These are phyloP conservation scores for Plusia festucae DNA, from an alignment of 2,888 invertebrate species.

Conservation along the genomic window DNA sequence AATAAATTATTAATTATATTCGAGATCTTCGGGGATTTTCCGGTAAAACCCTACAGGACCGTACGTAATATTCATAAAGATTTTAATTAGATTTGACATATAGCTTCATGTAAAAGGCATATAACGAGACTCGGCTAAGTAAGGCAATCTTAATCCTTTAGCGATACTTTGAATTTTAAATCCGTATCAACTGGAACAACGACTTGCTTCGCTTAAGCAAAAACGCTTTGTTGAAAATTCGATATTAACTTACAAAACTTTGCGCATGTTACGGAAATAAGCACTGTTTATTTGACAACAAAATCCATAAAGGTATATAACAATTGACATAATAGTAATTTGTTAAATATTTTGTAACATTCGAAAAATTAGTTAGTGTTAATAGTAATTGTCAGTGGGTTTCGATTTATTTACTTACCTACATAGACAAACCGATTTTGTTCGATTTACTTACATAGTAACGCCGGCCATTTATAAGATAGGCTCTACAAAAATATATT, in stretches of 20 bases:
- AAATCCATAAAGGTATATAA: not conserved
- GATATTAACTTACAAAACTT: not conserved
- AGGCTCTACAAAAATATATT: not conserved
- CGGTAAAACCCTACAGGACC: not conserved
- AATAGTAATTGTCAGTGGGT: no score
- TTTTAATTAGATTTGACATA: slow-evolving; percentile 5
- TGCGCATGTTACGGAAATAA: not conserved
- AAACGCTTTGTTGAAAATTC: not conserved
- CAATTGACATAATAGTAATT: not conserved
- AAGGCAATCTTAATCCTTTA: slow-evolving; percentile 1
- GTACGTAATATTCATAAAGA: not conserved
- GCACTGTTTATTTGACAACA: not conserved
- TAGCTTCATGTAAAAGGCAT: not conserved
- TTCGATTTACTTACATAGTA: not conserved
- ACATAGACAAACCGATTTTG: not conserved
- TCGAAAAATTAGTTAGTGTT: not conserved
- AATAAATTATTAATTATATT: not conserved
- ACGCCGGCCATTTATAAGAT: not conserved
- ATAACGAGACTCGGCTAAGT: not conserved
- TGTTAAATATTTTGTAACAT: no score
- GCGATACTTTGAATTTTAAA: slow-evolving; percentile 1
- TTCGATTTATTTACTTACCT: no score
- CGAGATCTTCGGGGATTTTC: not conserved
- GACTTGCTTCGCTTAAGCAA: not conserved
- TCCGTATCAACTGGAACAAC: not conserved